A percentile compares a stretch with the other conserved stretches of the same genome.
Evolutionary conservation across 2,888 invertebrate genomes (phyloP).

Genomic region (Limnephilus lunatus): DNA sequence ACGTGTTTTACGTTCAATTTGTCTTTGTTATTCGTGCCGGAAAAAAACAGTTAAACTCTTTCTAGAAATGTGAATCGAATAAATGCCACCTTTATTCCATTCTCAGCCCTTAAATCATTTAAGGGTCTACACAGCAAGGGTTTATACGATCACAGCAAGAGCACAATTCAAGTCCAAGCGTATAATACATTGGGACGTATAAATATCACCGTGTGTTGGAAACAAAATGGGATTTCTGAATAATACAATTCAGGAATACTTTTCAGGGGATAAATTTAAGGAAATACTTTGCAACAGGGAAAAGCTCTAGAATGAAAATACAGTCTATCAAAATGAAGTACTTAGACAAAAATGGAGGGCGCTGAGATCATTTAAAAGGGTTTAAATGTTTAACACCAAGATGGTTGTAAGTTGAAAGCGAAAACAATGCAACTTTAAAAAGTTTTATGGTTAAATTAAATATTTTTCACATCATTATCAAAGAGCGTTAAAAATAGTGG

Average conservation of each 20-base stretch:
- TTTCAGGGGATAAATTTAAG: not conserved
- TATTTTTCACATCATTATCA: too few species aligned
- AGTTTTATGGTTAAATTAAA: too few species aligned
- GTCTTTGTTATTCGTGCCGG: not conserved
- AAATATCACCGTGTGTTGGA: constrained; percentile 8
- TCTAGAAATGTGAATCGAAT: not conserved
- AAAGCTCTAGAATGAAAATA: not conserved
- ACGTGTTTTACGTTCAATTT: not conserved
- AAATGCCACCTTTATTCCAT: not conserved
- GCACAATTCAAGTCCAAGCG: not conserved
- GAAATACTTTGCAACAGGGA: not conserved
- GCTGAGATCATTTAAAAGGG: too few species aligned
- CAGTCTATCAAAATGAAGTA: too few species aligned
- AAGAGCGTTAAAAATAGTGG: too few species aligned
- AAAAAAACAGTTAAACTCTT: constrained; percentile 14
- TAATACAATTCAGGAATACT: not conserved
- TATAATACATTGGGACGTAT: not conserved
- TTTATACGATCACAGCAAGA: not conserved
- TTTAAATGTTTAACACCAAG: too few species aligned
- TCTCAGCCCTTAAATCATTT: constrained; percentile 7
- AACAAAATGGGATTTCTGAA: constrained; percentile 14
- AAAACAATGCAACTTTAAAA: too few species aligned
- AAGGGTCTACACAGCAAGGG: constrained; percentile 12
- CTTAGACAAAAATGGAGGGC: too few species aligned
- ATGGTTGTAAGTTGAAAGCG: too few species aligned